Base-by-base conservation (phyloP, 1,140 invertebrate species). In the Drepana arcuata region DNA sequence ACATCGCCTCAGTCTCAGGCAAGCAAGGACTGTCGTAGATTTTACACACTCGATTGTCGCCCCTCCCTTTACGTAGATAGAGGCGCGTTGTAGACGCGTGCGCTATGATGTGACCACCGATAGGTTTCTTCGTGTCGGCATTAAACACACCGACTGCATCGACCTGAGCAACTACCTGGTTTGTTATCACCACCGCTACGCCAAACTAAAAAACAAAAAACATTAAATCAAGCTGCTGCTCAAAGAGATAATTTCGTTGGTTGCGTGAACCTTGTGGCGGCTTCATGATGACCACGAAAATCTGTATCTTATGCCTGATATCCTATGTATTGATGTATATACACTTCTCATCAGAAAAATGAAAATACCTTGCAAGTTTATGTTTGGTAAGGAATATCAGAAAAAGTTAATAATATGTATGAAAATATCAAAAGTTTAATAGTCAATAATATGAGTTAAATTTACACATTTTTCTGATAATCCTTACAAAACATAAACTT, bases 131-230 rank as follows among this genome's bases (percentile, higher is more conserved):
- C 0, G 96, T 94, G 81, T 99, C 97, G 1, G 96, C 92, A 30
- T 91, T 89, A 85, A 99, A 99, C 89, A 99, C 95, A 11, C 94
- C 90, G 5, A 93, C 93, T 0, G 93, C 92, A 80, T 99, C 97
- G 2, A 99, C 97, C 84, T 97, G 93, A 9, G 98, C 97, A 0
- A 99, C 97, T n/a, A 99, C 97, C 85, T 99, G 98, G 85, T 99
- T 99, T 0, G 97, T 99, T 44, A 99, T 97, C 3, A 99, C 91
- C 13, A 99, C 95, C 29, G 97, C 98, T 7, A 99, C 94, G 10
- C 98, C 98, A 88, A 98, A 99, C 92, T 95, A 67, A 38, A 87
- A 70, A n/a, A n/a, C n/a, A n/a, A n/a, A n/a, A n/a, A n/a, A n/a
- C 4, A 13, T 16, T 29, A 29, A 14, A 14, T 12, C 11, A 5